Percentiles rank a stretch among this genome's conserved stretches.
phyloP scores from a whole-genome alignment of 2,888 invertebrate species.

The Idaea biselata region DNA sequence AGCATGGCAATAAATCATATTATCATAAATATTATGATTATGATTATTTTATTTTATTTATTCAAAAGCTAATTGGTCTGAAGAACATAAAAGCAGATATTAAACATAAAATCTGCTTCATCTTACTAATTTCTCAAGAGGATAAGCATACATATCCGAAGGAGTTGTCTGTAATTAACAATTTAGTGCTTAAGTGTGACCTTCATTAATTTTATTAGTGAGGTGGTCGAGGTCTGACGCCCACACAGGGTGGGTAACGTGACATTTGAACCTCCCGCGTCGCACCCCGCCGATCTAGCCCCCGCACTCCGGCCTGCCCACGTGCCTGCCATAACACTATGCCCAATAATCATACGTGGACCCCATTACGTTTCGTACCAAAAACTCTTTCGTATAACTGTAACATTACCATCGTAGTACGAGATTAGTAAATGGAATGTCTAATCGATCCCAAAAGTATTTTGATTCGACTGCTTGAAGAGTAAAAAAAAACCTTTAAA shows the following conservation, averaged over 20 bases:
- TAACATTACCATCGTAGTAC: neutral
- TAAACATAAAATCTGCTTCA: neutral
- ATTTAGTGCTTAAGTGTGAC: slow-evolving; percentile 36
- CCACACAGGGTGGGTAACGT: slow-evolving; percentile 49
- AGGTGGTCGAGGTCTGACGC: slow-evolving; percentile 37
- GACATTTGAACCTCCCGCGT: slow-evolving; percentile 50
- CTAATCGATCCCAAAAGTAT: neutral
- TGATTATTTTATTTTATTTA: too few relatives aligned
- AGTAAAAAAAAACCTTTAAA: neutral
- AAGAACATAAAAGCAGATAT: neutral
- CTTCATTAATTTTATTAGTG: slow-evolving; percentile 53
- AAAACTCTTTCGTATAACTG: neutral
- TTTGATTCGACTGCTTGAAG: neutral
- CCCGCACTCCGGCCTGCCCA: slow-evolving; percentile 31
- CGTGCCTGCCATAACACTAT: slow-evolving; percentile 41
- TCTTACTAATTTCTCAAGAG: slow-evolving; percentile 13
- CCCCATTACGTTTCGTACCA: neutral
- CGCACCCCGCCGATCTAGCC: slow-evolving; percentile 28
- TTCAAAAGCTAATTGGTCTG: neutral
- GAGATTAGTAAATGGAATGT: neutral
- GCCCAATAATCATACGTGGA: slow-evolving; percentile 26
- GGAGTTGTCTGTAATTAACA: slow-evolving; percentile 28
- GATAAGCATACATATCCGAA: slow-evolving; percentile 17
- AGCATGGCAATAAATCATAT: too few relatives aligned
- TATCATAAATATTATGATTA: too few relatives aligned